Conservation (phyloP, 2,113 vertebrate species). For the Delphinapterus leucas region DNA sequence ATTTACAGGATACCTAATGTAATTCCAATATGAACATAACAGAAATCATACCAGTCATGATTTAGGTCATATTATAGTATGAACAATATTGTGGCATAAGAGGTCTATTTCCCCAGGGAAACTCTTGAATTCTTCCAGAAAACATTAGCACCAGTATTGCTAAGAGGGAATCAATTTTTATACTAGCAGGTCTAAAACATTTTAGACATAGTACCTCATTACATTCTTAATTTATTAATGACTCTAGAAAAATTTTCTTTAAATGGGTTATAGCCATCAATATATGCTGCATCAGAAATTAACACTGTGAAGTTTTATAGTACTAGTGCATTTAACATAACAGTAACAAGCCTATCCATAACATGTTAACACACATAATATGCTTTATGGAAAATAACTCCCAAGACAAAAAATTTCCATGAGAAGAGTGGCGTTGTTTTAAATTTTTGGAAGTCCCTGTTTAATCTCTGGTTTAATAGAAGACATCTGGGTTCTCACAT, state of each 20-base stretch:
- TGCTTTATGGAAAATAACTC: constrained; percentile 2
- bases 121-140: neutral
- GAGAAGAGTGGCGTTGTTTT: neutral
- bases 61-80: neutral
- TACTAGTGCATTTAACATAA: neutral
- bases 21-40: neutral
- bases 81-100: neutral
- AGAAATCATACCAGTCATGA: neutral
- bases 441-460: neutral
- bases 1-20: neutral
- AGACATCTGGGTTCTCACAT: neutral
- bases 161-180: neutral
- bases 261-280: neutral
- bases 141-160: neutral
- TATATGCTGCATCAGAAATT: neutral
- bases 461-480: neutral
- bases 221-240: constrained; percentile 4
- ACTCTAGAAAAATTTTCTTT: neutral
- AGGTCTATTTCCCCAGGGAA: neutral
- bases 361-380: neutral
- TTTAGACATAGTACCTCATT: neutral
- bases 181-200: neutral
- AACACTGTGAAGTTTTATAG: neutral
- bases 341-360: neutral
- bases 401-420: neutral